Evolutionary conservation across 2,113 vertebrate species (phyloP), one percentile per base, ranked within the genome.

Genomic region (Hypanus sabinus): DNA sequence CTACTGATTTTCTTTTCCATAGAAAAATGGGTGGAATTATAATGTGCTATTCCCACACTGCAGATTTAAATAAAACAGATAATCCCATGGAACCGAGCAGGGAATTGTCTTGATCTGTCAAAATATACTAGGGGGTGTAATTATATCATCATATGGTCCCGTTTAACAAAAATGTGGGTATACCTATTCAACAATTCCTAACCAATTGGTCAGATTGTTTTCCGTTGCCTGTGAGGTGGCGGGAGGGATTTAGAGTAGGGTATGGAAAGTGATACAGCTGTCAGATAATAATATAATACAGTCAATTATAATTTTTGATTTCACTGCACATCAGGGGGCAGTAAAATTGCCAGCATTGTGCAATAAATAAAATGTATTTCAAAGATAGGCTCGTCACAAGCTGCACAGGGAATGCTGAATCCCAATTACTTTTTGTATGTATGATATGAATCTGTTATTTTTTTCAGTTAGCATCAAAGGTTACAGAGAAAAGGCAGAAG

Each of bases 241-340:
- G 71, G 16, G 71, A 16, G 60, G 62, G 85, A 20, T 90, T 90
- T 33, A 33, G 85, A 68, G 57, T n/a, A 33, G 85, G n/a, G n/a
- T 18, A 68, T 46, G 22, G 60, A 68, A 65, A 90, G n/a, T n/a
- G 62, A 5, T 62, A 5, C 85, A 90, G 85, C 85, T 90, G 85
- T 90, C 60, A 90, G 60, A 20, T 65, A 65, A 62, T 90, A 65
- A 68, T 33, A 65, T 65, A 68, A 90, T 90, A 12, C 60, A 90
- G 60, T 90, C 85, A 90, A 65, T 90, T 90, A 90, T 90, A 12
- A 90, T 90, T 90, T 90, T 90, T 90, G 85, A 90, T 90, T 90
- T 90, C 85, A 90, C n/a, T 90, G n/a, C 85, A 68, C 85, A 90
- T 33, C 60, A 90, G 85, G 85, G 60, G 60, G 60, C 60, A 65